Percentiles rank a stretch among this genome's conserved stretches.
phyloP scores from a whole-genome alignment of 2,113 vertebrate species.

The Sclerurus mexicanus region DNA sequence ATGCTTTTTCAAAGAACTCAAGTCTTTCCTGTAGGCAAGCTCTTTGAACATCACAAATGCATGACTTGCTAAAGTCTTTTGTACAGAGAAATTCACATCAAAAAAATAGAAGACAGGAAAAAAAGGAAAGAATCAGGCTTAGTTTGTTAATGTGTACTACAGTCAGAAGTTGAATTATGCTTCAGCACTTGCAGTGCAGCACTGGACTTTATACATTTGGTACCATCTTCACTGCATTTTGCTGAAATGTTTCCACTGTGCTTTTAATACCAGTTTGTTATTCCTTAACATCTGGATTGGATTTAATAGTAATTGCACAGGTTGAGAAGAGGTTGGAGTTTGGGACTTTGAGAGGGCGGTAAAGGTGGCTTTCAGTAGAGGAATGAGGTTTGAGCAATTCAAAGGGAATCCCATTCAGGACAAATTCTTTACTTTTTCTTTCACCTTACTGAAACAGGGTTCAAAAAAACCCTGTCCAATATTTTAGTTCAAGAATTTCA shows the following conservation, averaged over 20 bases:
- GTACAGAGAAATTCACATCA: background rate
- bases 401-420: background rate
- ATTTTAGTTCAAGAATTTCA: background rate
- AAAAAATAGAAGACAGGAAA: background rate
- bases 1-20: background rate
- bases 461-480: background rate
- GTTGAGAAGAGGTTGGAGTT: background rate
- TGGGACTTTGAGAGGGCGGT: background rate
- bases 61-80: background rate
- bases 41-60: background rate
- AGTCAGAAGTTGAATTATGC: background rate
- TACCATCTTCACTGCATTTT: background rate
- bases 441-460: background rate
- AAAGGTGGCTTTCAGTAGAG: background rate
- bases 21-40: background rate
- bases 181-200: background rate
- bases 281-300: constrained; percentile 17
- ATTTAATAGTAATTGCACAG: constrained; percentile 3
- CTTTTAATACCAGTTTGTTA: background rate
- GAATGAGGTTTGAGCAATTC: background rate
- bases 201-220: background rate
- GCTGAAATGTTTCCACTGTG: background rate
- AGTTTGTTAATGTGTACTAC: background rate
- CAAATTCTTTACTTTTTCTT: background rate
- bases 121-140: background rate